Evolutionary conservation across 2,113 vertebrate species (phyloP).

Genomic region (Cyphomyrus plagiostoma): DNA sequence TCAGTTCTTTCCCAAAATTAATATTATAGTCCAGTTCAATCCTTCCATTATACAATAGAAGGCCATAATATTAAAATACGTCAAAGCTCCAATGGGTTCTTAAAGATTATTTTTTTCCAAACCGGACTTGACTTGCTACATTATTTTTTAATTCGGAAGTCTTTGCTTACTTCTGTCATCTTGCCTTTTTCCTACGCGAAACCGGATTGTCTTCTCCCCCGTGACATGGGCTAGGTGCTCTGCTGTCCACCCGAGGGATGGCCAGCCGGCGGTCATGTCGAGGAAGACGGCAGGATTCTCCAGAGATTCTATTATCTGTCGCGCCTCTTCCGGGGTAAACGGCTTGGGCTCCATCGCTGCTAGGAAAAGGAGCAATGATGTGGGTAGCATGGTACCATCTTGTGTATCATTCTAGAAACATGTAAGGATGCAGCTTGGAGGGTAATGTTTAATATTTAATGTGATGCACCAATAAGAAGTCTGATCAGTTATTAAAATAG

Average conservation of each 20-base stretch:
- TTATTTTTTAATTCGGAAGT: background rate
- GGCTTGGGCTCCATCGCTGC: constrained; percentile 62
- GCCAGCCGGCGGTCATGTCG: constrained; percentile 79
- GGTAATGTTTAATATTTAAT: background rate
- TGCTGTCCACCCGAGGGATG: constrained; percentile 71
- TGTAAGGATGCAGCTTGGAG: background rate
- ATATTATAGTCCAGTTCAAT: background rate
- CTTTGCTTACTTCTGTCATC: constrained; percentile 59
- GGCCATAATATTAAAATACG: background rate
- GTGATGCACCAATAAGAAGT: background rate
- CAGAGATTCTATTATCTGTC: constrained; percentile 67
- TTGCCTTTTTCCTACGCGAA: constrained; percentile 72
- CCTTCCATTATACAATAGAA: background rate
- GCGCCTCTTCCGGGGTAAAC: constrained; percentile 72
- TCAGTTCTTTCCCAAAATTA: background rate
- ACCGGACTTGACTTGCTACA: background rate
- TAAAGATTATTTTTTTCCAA: background rate
- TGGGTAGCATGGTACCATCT: background rate
- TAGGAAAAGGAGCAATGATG: background rate
- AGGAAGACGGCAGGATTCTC: constrained; percentile 77
- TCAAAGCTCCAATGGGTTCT: background rate
- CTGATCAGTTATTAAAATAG: background rate
- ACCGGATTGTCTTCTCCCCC: constrained; percentile 61
- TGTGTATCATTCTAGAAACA: background rate
- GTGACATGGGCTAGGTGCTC: constrained; percentile 65